Evolutionary conservation across 2,113 vertebrate genomes (phyloP), one percentile per base, ranked within the genome.

Genomic region (Megaleporinus macrocephalus): DNA sequence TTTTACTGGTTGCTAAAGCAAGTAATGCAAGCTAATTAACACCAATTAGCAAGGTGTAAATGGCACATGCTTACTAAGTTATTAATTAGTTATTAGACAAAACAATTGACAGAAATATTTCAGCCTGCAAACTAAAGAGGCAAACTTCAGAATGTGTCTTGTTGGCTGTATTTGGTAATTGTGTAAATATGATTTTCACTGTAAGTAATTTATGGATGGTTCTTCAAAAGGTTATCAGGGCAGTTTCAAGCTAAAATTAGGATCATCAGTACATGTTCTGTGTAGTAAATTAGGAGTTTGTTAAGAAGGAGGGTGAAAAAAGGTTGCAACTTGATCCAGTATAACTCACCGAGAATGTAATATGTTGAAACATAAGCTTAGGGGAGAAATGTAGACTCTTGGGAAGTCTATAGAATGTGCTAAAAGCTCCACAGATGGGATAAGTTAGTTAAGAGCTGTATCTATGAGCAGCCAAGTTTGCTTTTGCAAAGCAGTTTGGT

Each of bases 401-500:
- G 53, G 69, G 78, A 55, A 51, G 26, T 81, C 71, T n/a, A n/a
- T n/a, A 24, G 41, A 73, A 24, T 27, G 71, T 22, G 61, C 59
- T 66, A 66, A 74, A 66, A 33, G 16, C 79, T 81, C 12, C 1
- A 4, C 71, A 74, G 41, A 44, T 81, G 71, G 12, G 71, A 81
- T 81, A 81, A 81, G 79, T 44, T 81, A 66, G 70, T 74, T 73
- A 81, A 81, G 79, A 74, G 79, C 79, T 22, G 53, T 81, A 73
- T 80, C 78, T 73, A n/a, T 73, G 69, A 29, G 41, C 57, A 73
- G 68, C 55, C 78, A 57, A 63, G 69, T 59, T 80, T 30, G 26
- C 79, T 55, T 81, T 74, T 47, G 66, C 71, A 55, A 51, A 27
- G 65, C 53, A 49, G 29, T 66, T 62, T 62, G 53, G 36, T 61